Conservation (phyloP, 1,140 invertebrate genomes). For the Drosophila pandora region DNA sequence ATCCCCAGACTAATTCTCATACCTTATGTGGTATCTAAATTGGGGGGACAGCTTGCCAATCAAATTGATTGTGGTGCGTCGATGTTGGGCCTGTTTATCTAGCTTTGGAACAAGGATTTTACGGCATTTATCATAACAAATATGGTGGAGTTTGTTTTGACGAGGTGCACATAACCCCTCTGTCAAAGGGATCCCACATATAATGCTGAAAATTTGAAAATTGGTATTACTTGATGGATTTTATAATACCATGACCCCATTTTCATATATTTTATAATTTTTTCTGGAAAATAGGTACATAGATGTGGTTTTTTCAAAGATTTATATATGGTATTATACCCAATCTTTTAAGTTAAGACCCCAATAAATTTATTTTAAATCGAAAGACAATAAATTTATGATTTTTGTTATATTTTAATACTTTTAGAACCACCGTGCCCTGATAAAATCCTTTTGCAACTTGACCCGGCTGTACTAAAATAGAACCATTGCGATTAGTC, state of each 20-base stretch:
- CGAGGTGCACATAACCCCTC: slow-evolving; percentile 1
- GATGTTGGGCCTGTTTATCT: slow-evolving; percentile 31
- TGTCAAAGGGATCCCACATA: slow-evolving; percentile 11
- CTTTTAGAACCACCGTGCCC: neutral
- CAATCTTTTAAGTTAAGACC: neutral
- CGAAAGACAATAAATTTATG: neutral
- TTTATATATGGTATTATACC: neutral
- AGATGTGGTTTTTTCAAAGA: neutral
- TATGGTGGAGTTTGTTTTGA: slow-evolving; percentile 23
- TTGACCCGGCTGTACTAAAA: slow-evolving; percentile 48
- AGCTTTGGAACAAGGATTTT: slow-evolving; percentile 26
- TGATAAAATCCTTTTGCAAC: slow-evolving; percentile 55
- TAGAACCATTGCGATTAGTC: slow-evolving; percentile 59
- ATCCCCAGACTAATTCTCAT: slow-evolving; percentile 57
- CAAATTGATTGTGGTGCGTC: slow-evolving; percentile 65
- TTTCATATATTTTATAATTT: too few relatives aligned
- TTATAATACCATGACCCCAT: slow-evolving; percentile 1
- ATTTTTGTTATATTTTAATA: neutral
- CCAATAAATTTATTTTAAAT: neutral
- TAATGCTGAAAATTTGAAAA: slow-evolving; percentile 8
- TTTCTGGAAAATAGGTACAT: neutral
- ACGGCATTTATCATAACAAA: slow-evolving; percentile 30
- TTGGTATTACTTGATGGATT: neutral
- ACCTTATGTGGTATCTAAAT: slow-evolving; percentile 60
- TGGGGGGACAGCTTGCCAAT: slow-evolving; percentile 72